Evolutionary conservation across 2,113 vertebrate genomes (phyloP), one percentile per base, ranked within the genome.

Genomic region (Marmota flaviventris): DNA sequence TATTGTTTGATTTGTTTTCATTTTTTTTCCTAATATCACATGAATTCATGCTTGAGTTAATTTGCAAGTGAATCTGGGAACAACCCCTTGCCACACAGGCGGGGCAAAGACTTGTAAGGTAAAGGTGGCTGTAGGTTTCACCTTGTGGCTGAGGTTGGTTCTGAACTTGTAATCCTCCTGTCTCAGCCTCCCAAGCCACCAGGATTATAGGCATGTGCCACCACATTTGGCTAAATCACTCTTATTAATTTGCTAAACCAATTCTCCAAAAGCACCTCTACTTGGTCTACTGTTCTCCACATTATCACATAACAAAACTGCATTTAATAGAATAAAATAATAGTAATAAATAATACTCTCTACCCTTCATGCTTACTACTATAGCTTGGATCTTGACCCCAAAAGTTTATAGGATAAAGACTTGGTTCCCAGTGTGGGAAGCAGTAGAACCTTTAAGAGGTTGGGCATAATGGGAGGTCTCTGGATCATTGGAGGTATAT

Each of bases 241-340:
- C 45, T 70, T 90, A 70, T 32, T 72, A 96, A 77, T 72, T 77
- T 91, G 45, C 83, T 87, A 91, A 92, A 86, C 39, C 86, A 89
- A 92, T 48, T 81, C 27, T 91, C 86, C 56, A 53, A 96, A 91
- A 91, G 37, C 32, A 91, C 4, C 3, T 86, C 45, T 91, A 78
- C 37, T 87, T 67, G 10, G 27, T 93, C 76, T 90, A 83, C 51
- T 76, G 67, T 82, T 97, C 61, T 87, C 24, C 39, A 85, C 17
- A 4, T 91, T 89, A 91, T 93, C 67, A 91, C 95, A 65, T 65
- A 76, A 83, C 27, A 86, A 88, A 84, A 91, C 0, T 51, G 7
- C 37, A 90, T 53, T 81, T 70, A 94, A 82, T 2, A 9, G 13
- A 79, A 45, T 76, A 84, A 76, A 73, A 87, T 75, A 85, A 70